Evolutionary conservation across 2,113 vertebrate species (phyloP), one percentile per base, ranked within the genome.

Genomic region (Psilopsiagon aymara): DNA sequence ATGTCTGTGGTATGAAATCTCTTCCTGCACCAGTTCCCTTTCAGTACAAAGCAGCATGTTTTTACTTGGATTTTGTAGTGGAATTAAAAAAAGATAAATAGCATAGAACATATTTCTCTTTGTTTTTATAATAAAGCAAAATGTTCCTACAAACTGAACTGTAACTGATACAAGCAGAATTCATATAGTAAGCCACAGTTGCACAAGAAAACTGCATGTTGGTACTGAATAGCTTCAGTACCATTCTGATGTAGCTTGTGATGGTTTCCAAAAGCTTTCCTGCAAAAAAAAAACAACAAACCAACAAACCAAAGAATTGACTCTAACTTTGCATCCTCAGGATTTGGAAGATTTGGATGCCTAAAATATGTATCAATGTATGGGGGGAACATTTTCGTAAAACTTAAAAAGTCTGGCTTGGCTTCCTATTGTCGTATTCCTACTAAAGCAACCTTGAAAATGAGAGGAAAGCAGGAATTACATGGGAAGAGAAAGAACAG

Each of bases 401-500:
- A 84, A 55, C 4, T 6, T 68, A 35, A 92, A 85, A 64, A 2
- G n/a, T 84, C 73, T 87, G 74, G 13, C 66, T 79, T 91, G 67
- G 64, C 37, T 84, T 57, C n/a, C 62, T 87, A 5, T 86, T 96
- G 86, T 84, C 86, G 77, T 88, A 44, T 80, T 92, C 53, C 76
- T 78, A 52, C 71, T 79, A 64, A 92, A 91, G 74, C 81, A 96
- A 95, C 89, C 83, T 92, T 95, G 88, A 86, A 91, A 95, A 95
- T 94, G 75, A 89, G 86, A 92, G 77, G 69, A 94, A 94, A 91
- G 77, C 80, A 91, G 89, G 83, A 95, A 86, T 94, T 94, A 43
- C 29, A 79, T 55, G 91, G 71, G 78, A 92, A 94, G 60, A 66
- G 79, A 91, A 28, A 75, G 95, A 96, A 95, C 93, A 95, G 69